phyloP scores from a whole-genome alignment of 2,113 vertebrate genomes.

The Ceyx margarethae region DNA sequence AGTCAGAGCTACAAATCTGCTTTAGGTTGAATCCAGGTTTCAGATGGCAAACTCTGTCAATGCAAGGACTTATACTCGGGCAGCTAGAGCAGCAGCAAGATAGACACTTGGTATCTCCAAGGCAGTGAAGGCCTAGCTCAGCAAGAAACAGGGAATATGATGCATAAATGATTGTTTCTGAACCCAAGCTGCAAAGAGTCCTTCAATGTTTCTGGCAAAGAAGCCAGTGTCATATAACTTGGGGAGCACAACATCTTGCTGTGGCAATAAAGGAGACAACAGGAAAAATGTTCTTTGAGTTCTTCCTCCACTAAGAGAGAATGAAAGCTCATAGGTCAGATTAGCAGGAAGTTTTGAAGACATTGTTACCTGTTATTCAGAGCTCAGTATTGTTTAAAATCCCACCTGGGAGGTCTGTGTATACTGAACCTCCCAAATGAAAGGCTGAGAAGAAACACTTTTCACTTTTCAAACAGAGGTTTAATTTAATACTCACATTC shows the following conservation, averaged over 20 bases:
- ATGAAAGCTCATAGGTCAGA: neutral
- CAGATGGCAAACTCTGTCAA: neutral
- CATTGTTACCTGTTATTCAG: neutral
- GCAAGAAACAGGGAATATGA: neutral
- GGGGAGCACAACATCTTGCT: neutral
- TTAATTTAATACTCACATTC: neutral
- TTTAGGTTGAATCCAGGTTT: neutral
- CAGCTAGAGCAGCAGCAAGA: neutral
- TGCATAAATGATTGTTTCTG: neutral
- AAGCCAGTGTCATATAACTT: neutral
- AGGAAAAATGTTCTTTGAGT: neutral
- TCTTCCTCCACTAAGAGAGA: neutral
- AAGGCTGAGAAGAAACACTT: neutral
- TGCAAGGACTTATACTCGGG: neutral
- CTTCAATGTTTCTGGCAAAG: neutral
- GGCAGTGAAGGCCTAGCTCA: neutral
- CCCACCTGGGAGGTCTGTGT: neutral
- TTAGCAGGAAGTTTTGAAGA: neutral
- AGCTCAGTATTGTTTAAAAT: neutral
- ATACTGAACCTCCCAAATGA: neutral
- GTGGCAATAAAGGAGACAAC: neutral
- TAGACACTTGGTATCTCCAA: neutral
- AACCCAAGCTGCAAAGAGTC: neutral
- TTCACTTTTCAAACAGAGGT: neutral
- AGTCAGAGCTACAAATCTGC: neutral